Evolutionary conservation across 2,888 invertebrate species (phyloP).

Genomic region (Lithophane leautieri): DNA sequence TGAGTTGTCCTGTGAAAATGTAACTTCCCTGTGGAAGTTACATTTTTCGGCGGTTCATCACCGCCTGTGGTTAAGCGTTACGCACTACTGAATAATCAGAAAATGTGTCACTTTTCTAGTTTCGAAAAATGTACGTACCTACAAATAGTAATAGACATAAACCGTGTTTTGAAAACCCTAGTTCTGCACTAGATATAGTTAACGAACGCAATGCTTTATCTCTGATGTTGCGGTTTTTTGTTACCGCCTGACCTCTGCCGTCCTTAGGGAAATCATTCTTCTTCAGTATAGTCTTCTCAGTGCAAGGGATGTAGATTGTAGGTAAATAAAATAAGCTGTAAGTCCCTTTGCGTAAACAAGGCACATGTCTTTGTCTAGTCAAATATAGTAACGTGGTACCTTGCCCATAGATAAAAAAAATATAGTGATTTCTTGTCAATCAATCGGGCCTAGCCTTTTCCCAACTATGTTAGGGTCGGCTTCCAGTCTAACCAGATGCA

Average conservation of each 20-base stretch:
- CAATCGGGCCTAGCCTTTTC: no score
- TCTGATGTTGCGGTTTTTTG: constrained; percentile 26
- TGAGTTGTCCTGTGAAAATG: no score
- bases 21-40: no score
- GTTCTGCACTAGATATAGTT: neutral
- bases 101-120: neutral
- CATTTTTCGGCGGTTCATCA: neutral
- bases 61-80: neutral
- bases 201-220: neutral
- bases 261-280: constrained; percentile 52
- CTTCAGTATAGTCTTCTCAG: constrained; percentile 41
- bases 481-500: no score
- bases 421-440: no score
- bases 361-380: neutral
- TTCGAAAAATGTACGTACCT: neutral
- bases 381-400: neutral
- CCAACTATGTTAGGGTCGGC: no score
- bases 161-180: neutral
- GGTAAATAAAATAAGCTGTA: constrained; percentile 39
- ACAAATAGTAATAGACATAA: neutral
- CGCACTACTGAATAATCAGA: neutral
- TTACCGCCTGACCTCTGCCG: constrained; percentile 44
- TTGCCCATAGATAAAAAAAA: no score
- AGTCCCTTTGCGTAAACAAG: constrained; percentile 11
- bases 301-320: constrained; percentile 29